Evolutionary conservation across 2,888 invertebrate species (phyloP).

Genomic region (Antheraea yamamai): DNA sequence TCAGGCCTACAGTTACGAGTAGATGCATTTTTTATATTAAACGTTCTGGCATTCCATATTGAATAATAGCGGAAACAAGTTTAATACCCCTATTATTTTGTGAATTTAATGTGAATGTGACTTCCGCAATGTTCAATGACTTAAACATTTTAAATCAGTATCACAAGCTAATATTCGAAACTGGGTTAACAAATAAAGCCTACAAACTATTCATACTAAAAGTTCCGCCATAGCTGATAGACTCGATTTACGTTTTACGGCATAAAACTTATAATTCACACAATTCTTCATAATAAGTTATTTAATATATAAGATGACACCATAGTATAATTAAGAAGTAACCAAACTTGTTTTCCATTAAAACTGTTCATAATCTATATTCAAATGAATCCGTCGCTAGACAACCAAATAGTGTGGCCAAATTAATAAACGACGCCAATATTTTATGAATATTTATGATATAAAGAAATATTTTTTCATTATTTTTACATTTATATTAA

Average conservation of each 20-base stretch:
- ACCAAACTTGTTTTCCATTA: not conserved
- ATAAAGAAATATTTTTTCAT: slow-evolving; percentile 1
- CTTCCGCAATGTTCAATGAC: not conserved
- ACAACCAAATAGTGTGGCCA: not conserved
- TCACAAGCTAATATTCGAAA: not conserved
- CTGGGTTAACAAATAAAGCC: not conserved
- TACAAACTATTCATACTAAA: not conserved
- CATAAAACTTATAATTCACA: not conserved
- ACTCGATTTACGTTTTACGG: not conserved
- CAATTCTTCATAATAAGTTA: slow-evolving; percentile 7
- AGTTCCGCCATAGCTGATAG: not conserved
- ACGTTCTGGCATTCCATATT: too few relatives aligned
- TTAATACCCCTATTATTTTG: too few relatives aligned
- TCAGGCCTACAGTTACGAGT: too few relatives aligned
- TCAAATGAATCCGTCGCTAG: slow-evolving; percentile 5
- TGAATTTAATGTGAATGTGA: too few relatives aligned
- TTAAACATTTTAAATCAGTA: not conserved
- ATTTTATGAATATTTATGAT: slow-evolving; percentile 5
- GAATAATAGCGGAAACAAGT: too few relatives aligned
- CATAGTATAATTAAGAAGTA: slow-evolving; percentile 5
- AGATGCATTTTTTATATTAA: too few relatives aligned
- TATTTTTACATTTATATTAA: not conserved
- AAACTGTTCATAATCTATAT: slow-evolving; percentile 5
- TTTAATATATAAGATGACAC: slow-evolving; percentile 13
- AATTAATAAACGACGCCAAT: slow-evolving; percentile 10